phyloP scores from a whole-genome alignment of 2,797 vertebrate species.

The Dromococcyx pavoninus region DNA sequence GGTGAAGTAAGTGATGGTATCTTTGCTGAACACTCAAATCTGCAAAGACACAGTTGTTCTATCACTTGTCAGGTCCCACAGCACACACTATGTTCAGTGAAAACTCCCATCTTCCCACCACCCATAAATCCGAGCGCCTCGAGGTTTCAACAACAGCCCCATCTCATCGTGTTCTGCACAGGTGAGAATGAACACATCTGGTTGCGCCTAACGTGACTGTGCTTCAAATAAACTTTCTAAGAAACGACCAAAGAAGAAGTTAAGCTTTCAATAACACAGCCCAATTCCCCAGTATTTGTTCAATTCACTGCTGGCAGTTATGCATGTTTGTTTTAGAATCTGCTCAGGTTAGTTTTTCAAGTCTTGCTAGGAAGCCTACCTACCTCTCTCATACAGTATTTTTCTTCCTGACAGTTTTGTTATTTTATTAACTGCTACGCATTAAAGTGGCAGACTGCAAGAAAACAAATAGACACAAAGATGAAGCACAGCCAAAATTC shows the following conservation, averaged over 20 bases:
- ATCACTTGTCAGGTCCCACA: neutral
- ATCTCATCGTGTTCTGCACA: neutral
- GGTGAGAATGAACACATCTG: neutral
- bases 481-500: slow-evolving; percentile 19
- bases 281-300: neutral
- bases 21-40: neutral
- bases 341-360: neutral
- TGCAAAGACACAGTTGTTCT: neutral
- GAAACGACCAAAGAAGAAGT: neutral
- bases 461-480: slow-evolving; percentile 10
- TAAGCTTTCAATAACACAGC: neutral
- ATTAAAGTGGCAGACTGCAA: neutral
- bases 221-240: neutral
- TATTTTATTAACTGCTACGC: slow-evolving; percentile 28
- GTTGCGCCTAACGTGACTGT: accelerated
- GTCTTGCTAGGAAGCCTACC: neutral
- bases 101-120: neutral
- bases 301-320: neutral
- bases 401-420: slow-evolving; percentile 9
- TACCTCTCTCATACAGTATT: neutral
- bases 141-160: neutral
- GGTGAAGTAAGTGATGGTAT: neutral
- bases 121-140: neutral
- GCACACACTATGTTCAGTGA: neutral
- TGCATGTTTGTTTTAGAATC: neutral